phyloP scores from a whole-genome alignment of 1,140 invertebrate species.

The Mya arenaria region DNA sequence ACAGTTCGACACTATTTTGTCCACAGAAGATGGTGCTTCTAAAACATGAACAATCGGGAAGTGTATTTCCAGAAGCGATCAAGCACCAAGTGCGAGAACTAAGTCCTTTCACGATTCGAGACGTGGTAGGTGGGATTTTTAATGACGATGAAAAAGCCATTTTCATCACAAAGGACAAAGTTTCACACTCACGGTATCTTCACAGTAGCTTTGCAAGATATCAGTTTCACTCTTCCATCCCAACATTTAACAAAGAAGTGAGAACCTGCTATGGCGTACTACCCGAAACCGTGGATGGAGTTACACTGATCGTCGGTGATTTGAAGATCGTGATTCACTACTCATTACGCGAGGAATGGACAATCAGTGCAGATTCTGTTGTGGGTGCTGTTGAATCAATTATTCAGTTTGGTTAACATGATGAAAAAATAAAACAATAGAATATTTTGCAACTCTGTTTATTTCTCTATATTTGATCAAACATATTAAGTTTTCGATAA shows the following conservation, averaged over 20 bases:
- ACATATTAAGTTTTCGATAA: no score
- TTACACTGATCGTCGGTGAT: not conserved
- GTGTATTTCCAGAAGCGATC: not conserved
- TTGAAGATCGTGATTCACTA: not conserved
- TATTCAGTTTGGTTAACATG: not conserved
- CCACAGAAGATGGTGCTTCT: conserved; percentile 3
- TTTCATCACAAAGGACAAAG: not conserved
- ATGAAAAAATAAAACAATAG: no score
- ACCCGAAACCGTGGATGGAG: not conserved
- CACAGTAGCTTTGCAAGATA: not conserved
- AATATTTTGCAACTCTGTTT: not conserved
- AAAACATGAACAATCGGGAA: not conserved
- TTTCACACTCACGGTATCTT: not conserved
- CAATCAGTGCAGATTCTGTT: not conserved
- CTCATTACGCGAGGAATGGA: not conserved
- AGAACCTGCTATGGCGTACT: not conserved
- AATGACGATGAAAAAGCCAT: not conserved
- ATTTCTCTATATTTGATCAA: not conserved
- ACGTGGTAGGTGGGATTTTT: not conserved
- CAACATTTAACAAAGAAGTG: not conserved
- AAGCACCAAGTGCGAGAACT: not conserved
- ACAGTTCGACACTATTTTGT: not conserved
- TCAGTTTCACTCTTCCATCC: not conserved
- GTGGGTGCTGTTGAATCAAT: not conserved
- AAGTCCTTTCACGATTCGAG: not conserved